phyloP scores from a whole-genome alignment of 2,888 invertebrate genomes.

The Agrypnus murinus region DNA sequence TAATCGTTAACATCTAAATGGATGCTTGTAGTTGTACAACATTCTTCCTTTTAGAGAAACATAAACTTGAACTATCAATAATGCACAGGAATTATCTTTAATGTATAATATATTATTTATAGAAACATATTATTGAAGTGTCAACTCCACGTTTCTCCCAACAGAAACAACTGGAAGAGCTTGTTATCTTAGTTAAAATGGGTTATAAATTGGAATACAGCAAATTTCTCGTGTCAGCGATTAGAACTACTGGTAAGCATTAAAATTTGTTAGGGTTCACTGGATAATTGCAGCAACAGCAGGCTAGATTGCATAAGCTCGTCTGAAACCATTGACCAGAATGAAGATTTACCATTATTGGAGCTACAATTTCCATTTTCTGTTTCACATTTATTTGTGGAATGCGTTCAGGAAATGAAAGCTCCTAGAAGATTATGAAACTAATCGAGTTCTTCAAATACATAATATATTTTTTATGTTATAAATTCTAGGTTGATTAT shows the following conservation, averaged over 20 bases:
- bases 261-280: conserved; percentile 1
- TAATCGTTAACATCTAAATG: no score
- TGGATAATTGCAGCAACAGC: conserved; percentile 11
- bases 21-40: no score
- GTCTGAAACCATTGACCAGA: background rate
- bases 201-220: conserved; percentile 1
- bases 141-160: no score
- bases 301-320: background rate
- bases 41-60: no score
- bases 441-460: conserved; percentile 3
- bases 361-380: background rate
- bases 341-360: conserved; percentile 12
- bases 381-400: background rate
- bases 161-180: no score
- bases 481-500: no score
- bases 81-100: no score
- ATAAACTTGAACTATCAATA: no score
- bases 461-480: no score
- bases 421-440: background rate
- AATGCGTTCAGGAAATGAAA: conserved; percentile 8
- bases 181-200: background rate
- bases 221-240: conserved; percentile 13
- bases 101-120: no score
- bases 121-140: no score
- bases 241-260: conserved; percentile 3